phyloP scores from a whole-genome alignment of 2,888 invertebrate species.

The Caenorhabditis sp. region DNA sequence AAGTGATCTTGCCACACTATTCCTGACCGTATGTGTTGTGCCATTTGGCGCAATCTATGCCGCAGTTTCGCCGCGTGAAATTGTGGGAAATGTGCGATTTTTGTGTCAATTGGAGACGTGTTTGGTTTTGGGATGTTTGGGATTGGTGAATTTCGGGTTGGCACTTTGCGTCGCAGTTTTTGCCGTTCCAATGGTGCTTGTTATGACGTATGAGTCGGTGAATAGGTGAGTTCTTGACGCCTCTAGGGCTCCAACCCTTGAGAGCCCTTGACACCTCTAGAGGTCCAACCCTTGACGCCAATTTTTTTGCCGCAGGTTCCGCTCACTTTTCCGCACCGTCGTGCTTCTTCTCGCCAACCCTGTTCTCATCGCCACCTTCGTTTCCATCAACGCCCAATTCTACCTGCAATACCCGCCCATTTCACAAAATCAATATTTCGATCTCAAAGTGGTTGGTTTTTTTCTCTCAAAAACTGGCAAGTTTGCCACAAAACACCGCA shows the following conservation, averaged over 20 bases:
- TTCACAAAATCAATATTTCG: background rate
- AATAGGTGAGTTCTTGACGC: constrained; percentile 17
- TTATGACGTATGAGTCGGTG: constrained; percentile 20
- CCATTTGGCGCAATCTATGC: constrained; percentile 18
- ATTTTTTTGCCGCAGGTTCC: background rate
- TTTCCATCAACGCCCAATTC: background rate
- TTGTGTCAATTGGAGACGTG: constrained; percentile 40
- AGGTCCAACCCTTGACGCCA: background rate
- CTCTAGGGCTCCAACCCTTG: background rate
- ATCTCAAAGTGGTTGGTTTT: background rate
- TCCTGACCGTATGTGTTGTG: background rate
- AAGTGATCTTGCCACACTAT: background rate
- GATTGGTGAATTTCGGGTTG: constrained; percentile 58
- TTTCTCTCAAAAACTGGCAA: background rate
- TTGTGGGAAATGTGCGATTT: constrained; percentile 17
- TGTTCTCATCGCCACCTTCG: background rate
- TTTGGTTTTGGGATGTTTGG: constrained; percentile 43
- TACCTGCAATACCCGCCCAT: background rate
- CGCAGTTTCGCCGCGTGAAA: constrained; percentile 3
- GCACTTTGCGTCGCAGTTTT: constrained; percentile 28
- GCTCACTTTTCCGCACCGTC: background rate
- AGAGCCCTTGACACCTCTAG: background rate
- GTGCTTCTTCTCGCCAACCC: background rate
- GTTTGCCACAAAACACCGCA: no score
- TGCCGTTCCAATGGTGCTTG: constrained; percentile 30